Percentiles rank a stretch among this genome's conserved stretches.
These are phyloP conservation scores for Onychostoma macrolepis DNA, from an alignment of 2,113 vertebrate species.

Conservation along the genomic window DNA sequence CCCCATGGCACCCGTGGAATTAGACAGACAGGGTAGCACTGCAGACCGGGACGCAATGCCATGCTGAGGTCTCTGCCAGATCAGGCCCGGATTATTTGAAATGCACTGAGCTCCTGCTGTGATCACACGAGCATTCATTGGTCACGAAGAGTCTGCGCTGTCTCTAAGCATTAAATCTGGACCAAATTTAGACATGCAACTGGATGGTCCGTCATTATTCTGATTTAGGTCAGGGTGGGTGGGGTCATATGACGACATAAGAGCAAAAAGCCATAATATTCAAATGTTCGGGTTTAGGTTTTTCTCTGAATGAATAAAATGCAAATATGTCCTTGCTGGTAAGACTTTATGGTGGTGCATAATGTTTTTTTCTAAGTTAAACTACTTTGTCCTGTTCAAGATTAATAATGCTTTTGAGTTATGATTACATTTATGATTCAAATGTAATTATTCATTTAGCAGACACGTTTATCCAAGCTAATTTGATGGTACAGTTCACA, in stretches of 20 bases:
- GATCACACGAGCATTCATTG: not conserved
- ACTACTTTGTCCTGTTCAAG: not conserved
- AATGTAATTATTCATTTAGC: too few relatives aligned
- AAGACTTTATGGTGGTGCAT: not conserved
- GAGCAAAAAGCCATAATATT: not conserved
- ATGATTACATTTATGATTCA: too few relatives aligned
- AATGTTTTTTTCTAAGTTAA: not conserved
- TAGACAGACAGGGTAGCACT: slow-evolving; percentile 4
- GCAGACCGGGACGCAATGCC: not conserved
- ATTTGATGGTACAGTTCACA: too few relatives aligned
- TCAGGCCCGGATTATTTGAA: slow-evolving; percentile 51
- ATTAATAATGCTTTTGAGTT: not conserved
- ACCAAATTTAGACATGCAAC: not conserved
- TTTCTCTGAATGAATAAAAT: not conserved
- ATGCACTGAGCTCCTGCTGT: slow-evolving; percentile 28
- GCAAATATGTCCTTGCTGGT: not conserved
- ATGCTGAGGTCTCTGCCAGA: slow-evolving; percentile 40
- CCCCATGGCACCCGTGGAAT: not conserved
- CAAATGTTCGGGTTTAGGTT: not conserved
- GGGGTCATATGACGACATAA: not conserved
- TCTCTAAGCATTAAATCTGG: not conserved
- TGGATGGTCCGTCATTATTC: not conserved
- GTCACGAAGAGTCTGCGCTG: not conserved
- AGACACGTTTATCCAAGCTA: too few relatives aligned
- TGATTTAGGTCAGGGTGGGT: slow-evolving; percentile 17